Percentiles rank a stretch among this genome's conserved stretches.
phyloP scores from a whole-genome alignment of 2,888 invertebrate genomes.

The Limenitis camilla region DNA sequence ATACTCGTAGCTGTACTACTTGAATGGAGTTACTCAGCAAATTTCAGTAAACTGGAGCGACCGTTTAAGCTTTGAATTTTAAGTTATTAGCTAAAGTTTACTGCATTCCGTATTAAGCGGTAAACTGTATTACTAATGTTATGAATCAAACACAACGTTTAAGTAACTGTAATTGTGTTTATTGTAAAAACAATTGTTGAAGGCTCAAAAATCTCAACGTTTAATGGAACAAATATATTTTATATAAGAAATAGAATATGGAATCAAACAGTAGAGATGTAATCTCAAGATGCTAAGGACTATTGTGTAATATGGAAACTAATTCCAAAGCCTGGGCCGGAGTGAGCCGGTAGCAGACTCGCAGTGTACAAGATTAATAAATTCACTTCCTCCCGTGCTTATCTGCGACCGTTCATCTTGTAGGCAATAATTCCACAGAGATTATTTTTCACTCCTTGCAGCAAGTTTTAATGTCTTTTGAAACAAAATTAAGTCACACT shows the following conservation, averaged over 20 bases:
- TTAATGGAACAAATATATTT: too few relatives aligned
- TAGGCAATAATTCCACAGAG: conserved; percentile 64
- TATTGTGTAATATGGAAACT: background rate
- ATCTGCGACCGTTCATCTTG: conserved; percentile 61
- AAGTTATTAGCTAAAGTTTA: conserved; percentile 6
- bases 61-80: conserved; percentile 6
- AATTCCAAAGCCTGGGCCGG: conserved; percentile 5
- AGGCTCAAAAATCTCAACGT: too few relatives aligned
- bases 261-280: background rate
- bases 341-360: background rate
- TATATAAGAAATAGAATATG: too few relatives aligned
- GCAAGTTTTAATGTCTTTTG: conserved; percentile 69
- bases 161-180: too few relatives aligned
- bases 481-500: conserved; percentile 52
- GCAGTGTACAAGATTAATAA: conserved; percentile 24
- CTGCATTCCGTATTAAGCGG: conserved; percentile 1
- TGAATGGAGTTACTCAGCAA: background rate
- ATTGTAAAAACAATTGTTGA: too few relatives aligned
- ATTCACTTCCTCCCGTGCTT: conserved; percentile 40
- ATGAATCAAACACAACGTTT: too few relatives aligned
- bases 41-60: conserved; percentile 2
- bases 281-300: background rate
- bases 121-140: background rate
- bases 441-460: conserved; percentile 68
- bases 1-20: background rate